A percentile compares a stretch with the other conserved stretches of the same genome.
phyloP scores from a whole-genome alignment of 92 coral and sea anemone genomes.

The Zoanthus sociatus region DNA sequence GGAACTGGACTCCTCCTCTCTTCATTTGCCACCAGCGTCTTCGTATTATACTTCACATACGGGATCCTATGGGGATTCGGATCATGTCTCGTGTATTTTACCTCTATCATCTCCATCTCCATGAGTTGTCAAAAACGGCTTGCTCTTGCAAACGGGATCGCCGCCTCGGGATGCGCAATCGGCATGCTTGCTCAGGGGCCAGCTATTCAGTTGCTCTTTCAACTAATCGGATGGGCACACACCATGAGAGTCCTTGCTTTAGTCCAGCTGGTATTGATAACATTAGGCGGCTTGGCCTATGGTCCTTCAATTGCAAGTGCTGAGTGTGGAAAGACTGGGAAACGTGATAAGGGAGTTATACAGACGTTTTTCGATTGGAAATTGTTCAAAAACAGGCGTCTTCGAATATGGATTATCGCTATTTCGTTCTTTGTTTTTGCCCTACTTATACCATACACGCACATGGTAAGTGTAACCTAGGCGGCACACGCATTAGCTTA shows the following conservation, averaged over 20 bases:
- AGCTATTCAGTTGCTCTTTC: conserved; percentile 51
- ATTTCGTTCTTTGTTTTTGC: conserved; percentile 72
- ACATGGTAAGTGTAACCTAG: conserved; percentile 66
- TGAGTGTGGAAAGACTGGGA: background rate
- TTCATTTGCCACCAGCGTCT: conserved; percentile 64
- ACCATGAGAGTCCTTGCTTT: conserved; percentile 52
- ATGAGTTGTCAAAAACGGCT: conserved; percentile 50
- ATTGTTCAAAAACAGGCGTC: conserved; percentile 61
- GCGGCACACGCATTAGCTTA: background rate
- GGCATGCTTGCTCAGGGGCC: conserved; percentile 75
- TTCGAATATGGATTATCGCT: conserved; percentile 69
- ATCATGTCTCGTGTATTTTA: conserved; percentile 63
- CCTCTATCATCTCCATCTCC: conserved; percentile 60
- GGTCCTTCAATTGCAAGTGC: background rate
- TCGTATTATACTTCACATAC: conserved; percentile 67
- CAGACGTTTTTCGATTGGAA: conserved; percentile 21
- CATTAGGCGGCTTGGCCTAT: conserved; percentile 22
- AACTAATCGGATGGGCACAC: conserved; percentile 57
- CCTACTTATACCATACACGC: conserved; percentile 70
- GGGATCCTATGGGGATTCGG: conserved; percentile 74
- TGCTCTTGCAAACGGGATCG: conserved; percentile 67
- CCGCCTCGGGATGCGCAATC: conserved; percentile 62
- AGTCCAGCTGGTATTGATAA: background rate
- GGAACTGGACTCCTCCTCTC: conserved; percentile 58
- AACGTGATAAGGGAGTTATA: background rate